Evolutionary conservation across 2,113 vertebrate species (phyloP).

Genomic region (human): GRCh38 chr6:92035501-92036000

Average conservation of each 20-base stretch:
- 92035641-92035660: background rate
- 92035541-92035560: background rate
- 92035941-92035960: background rate
- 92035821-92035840: conserved; percentile 18
- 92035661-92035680: background rate
- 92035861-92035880: background rate
- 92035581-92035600: background rate
- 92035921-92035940: background rate
- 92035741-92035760: background rate
- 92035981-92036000: background rate
- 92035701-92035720: background rate
- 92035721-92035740: background rate
- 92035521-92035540: background rate
- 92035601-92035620: background rate
- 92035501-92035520: background rate
- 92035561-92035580: background rate
- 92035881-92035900: conserved; percentile 1
- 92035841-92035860: background rate
- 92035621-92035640: background rate
- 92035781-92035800: background rate
- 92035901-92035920: conserved; percentile 65
- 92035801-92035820: conserved; percentile 4
- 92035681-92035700: background rate
- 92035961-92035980: background rate
- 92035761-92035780: background rate